These are phyloP conservation scores for Meiosimyza decipiens DNA, from an alignment of 2,888 invertebrate genomes.

Conservation along the genomic window DNA sequence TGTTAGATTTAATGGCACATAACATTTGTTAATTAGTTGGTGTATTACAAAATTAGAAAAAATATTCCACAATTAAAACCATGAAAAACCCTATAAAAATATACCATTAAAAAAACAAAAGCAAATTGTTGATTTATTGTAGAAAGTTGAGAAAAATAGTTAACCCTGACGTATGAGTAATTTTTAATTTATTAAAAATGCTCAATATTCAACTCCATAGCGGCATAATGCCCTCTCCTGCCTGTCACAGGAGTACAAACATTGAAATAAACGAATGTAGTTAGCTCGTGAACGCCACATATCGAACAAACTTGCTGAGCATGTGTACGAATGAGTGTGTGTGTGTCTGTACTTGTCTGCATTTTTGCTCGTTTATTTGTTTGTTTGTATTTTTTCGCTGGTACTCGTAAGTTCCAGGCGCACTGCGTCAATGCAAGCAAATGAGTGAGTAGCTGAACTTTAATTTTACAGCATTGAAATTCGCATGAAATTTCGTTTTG, in stretches of 20 bases:
- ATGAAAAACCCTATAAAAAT: too few relatives aligned
- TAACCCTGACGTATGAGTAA: not conserved
- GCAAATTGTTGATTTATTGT: too few relatives aligned
- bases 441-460: not conserved
- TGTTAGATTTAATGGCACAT: too few relatives aligned
- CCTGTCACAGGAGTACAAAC: too few relatives aligned
- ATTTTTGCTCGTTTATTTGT: not conserved
- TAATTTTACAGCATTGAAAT: constrained; percentile 1
- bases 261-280: not conserved
- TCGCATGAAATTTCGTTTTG: not conserved
- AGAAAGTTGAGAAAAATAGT: too few relatives aligned
- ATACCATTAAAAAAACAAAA: too few relatives aligned
- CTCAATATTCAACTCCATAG: not conserved
- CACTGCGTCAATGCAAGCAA: constrained; percentile 11
- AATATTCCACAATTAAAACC: too few relatives aligned
- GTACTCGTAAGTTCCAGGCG: constrained; percentile 1
- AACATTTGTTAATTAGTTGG: too few relatives aligned
- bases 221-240: not conserved
- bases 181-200: constrained; percentile 13
- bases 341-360: not conserved
- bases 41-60: too few relatives aligned
- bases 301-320: constrained; percentile 4
- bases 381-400: constrained; percentile 13
- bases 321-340: not conserved
- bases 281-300: not conserved